Evolutionary conservation across 2,888 invertebrate species (phyloP).

Genomic region (Pterostichus madidus): DNA sequence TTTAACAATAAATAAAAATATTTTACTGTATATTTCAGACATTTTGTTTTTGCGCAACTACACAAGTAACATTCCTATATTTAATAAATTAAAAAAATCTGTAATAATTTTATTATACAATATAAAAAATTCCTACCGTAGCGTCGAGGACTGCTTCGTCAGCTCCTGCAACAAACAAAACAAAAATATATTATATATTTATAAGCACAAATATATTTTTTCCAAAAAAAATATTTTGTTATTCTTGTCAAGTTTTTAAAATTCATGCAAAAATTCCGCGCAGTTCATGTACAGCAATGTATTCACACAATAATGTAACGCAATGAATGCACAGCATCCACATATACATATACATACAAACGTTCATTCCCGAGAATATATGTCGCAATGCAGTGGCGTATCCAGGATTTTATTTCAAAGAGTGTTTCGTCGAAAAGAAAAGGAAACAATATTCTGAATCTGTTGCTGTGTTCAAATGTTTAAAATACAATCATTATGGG

Average conservation of each 20-base stretch:
- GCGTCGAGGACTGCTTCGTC: neutral
- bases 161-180: conserved; percentile 4
- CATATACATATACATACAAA: neutral
- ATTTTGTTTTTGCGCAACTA: too few species aligned
- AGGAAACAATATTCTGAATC: too few species aligned
- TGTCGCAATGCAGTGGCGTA: too few species aligned
- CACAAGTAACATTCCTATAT: too few species aligned
- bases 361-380: neutral
- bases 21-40: too few species aligned
- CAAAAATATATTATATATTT: neutral
- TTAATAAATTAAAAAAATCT: too few species aligned
- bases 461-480: too few species aligned
- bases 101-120: neutral
- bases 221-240: neutral
- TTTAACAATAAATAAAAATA: too few species aligned
- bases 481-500: too few species aligned
- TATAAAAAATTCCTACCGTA: conserved; percentile 8
- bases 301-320: neutral
- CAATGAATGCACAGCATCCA: neutral
- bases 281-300: neutral
- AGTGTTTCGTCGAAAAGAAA: too few species aligned
- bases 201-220: neutral
- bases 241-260: conserved; percentile 1
- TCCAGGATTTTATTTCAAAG: too few species aligned
- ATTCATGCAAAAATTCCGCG: conserved; percentile 4